Conservation (phyloP, 2,888 invertebrate genomes). For the Uloborus plumipes region DNA sequence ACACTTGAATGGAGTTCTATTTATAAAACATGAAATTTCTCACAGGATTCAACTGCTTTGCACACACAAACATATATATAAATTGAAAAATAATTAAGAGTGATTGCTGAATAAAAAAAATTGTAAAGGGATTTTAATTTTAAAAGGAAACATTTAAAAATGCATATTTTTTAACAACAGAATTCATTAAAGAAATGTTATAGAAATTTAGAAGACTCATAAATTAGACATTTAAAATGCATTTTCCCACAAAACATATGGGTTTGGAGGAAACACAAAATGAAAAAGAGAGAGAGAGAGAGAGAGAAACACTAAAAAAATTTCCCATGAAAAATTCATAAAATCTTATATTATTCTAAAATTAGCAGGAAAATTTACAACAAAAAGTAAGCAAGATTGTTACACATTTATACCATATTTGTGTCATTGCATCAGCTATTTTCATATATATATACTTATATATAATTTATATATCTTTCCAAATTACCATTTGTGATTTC, state of each 20-base stretch:
- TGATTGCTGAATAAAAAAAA: no score
- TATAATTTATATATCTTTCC: conserved; percentile 53
- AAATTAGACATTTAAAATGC: conserved; percentile 4
- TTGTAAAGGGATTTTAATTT: no score
- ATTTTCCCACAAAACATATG: neutral
- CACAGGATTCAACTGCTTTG: conserved; percentile 18
- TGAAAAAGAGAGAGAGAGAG: neutral
- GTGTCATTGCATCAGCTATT: conserved; percentile 45
- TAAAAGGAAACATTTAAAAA: no score
- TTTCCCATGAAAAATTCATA: conserved; percentile 46
- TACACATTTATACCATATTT: conserved; percentile 44
- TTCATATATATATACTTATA: conserved; percentile 52
- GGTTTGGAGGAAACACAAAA: neutral
- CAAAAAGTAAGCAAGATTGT: conserved; percentile 40
- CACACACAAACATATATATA: conserved; percentile 22
- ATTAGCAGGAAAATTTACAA: conserved; percentile 59
- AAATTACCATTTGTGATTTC: conserved; percentile 45
- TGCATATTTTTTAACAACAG: no score
- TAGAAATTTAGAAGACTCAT: neutral
- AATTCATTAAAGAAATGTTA: no score
- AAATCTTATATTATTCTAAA: conserved; percentile 63
- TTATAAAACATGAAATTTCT: conserved; percentile 25
- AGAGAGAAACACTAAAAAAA: conserved; percentile 26
- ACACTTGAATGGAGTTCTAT: conserved; percentile 12
- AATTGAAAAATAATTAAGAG: no score